Evolutionary conservation across 2,113 vertebrate genomes (phyloP).

Genomic region (Actenoides lindsayi): DNA sequence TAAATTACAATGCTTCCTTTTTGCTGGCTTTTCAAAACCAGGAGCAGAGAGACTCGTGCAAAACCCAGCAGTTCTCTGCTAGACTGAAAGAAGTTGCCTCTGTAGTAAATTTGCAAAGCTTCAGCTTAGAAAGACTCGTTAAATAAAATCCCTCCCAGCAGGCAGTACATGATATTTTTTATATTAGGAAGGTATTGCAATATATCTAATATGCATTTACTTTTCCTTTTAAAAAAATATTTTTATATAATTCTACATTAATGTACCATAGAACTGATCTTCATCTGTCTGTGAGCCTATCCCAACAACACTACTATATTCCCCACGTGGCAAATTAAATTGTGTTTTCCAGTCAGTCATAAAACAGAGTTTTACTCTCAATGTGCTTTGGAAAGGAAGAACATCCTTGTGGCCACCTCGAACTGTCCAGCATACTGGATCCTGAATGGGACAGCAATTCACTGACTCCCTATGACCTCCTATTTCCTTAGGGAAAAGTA

Average conservation of each 20-base stretch:
- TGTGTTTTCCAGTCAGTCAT: not conserved
- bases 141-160: conserved; percentile 2
- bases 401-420: not conserved
- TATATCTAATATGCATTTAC: not conserved
- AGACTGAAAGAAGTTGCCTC: not conserved
- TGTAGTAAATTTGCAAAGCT: not conserved
- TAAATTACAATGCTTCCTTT: conserved; percentile 9
- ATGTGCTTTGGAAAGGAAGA: not conserved
- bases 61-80: not conserved
- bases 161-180: not conserved
- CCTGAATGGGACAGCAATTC: not conserved
- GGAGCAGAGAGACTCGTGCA: not conserved
- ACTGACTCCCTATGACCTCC: not conserved
- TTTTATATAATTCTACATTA: not conserved
- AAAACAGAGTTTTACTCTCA: not conserved
- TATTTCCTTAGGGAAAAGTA: not conserved
- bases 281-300: not conserved
- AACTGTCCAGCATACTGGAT: not conserved
- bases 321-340: not conserved
- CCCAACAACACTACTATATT: not conserved
- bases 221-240: not conserved
- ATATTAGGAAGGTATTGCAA: not conserved
- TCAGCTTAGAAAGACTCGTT: not conserved
- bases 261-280: not conserved
- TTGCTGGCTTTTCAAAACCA: not conserved